Base-by-base conservation (phyloP, 64 coral and sea anemone genomes). In the Montipora foliosa region DNA sequence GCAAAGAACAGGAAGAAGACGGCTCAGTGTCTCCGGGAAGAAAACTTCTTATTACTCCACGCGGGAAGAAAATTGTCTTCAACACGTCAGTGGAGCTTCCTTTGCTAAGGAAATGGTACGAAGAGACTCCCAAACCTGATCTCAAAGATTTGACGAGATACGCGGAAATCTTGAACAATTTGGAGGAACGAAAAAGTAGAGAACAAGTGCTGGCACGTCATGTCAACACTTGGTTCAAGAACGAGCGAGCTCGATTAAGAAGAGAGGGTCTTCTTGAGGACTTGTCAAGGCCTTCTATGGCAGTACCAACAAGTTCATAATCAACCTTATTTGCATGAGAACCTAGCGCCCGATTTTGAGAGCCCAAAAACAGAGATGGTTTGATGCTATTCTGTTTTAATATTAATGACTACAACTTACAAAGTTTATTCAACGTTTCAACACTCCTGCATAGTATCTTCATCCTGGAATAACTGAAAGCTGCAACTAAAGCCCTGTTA, bases 141-240 rank as follows among this genome's bases (percentile, higher is more conserved):
- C 78, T 94, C 21, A 90, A 92, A 70, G 94, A 98, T 20, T 84
- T 98, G 88, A 88, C 76, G 20, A 91, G 92, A 88, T 94, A 75
- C 78, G 91, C 97, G 55, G 94, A 96, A 24, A 88, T 94, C 74
- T 87, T 98, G 22, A 98, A 98, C 68, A 91, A 88, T 24, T 74
- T 82, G 49, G 97, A 98, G 45, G 93, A 96, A 48, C 83, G 97
- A 22, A 89, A 94, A 49, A 67, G 91, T 16, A 82, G 79, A 22
- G 97, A 98, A 89, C 80, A 79, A 11, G 97, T 98, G 8, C 85
- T 89, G 2, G 83, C 94, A 50, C 87, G 97, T 47, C 97, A 98
- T 57, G 97, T 98, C 22, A 98, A 98, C 45, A 98, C 94, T 25
- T 98, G 97, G 97, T 98, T 98, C 89, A 98, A 98, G 74, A 98